These are phyloP conservation scores for Drosophila incognita DNA, from an alignment of 2,888 invertebrate species.

Conservation along the genomic window DNA sequence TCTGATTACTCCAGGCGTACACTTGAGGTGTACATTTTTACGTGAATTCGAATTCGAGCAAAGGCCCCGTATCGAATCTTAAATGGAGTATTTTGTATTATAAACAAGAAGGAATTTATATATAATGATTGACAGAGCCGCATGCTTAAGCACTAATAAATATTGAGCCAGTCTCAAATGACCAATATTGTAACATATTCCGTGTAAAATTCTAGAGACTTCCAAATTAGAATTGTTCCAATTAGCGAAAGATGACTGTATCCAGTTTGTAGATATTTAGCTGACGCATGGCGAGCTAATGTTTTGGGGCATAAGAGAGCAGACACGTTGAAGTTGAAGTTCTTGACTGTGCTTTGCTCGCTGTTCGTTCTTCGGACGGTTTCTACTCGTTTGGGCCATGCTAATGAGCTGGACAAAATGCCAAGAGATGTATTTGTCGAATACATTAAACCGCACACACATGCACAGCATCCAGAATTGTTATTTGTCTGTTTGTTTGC, in stretches of 20 bases:
- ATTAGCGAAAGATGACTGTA: neutral
- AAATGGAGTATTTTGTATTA: neutral
- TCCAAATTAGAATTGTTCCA: neutral
- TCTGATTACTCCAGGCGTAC: neutral
- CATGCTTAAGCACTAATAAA: neutral
- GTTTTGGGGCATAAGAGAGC: slow-evolving; percentile 25
- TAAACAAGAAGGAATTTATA: neutral
- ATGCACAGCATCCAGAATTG: slow-evolving; percentile 32
- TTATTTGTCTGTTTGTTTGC: slow-evolving; percentile 7
- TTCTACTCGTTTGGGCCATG: slow-evolving; percentile 37
- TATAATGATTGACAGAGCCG: neutral
- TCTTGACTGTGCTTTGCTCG: slow-evolving; percentile 2
- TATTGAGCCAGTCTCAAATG: neutral
- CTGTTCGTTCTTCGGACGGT: neutral
- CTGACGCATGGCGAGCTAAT: slow-evolving; percentile 25
- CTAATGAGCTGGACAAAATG: slow-evolving; percentile 60
- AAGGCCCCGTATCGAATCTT: neutral
- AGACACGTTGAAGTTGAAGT: slow-evolving; percentile 27
- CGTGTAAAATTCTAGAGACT: neutral
- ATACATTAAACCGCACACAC: slow-evolving; percentile 19
- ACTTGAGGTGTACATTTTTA: neutral
- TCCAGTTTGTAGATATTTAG: neutral
- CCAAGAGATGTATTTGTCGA: slow-evolving; percentile 22
- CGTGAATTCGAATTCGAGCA: rapidly evolving
- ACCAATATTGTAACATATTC: no score